phyloP scores from a whole-genome alignment of 2,797 vertebrate species.

The Eulemur mongoz region DNA sequence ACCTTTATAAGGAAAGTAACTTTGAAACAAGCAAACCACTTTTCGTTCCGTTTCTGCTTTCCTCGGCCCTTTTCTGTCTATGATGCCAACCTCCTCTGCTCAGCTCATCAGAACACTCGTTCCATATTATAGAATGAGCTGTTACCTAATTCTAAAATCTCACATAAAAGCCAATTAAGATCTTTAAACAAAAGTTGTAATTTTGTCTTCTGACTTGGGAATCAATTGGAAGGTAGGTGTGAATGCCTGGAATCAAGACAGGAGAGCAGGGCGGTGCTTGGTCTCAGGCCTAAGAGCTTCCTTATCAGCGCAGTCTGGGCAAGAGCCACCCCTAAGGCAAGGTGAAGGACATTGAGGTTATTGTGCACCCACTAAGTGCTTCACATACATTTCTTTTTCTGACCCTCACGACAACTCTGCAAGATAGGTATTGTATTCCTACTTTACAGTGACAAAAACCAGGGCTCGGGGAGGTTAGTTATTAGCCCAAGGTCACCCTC shows the following conservation, averaged over 20 bases:
- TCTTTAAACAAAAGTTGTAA: not conserved
- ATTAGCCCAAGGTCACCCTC: not conserved
- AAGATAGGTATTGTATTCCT: not conserved
- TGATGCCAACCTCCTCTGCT: not conserved
- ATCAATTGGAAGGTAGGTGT: not conserved
- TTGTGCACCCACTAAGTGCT: not conserved
- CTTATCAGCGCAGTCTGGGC: not conserved
- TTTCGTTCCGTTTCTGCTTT: not conserved
- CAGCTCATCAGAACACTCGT: not conserved
- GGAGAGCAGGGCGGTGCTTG: not conserved
- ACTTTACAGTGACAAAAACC: not conserved
- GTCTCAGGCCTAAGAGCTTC: not conserved
- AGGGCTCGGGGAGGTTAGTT: not conserved
- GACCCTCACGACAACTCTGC: not conserved
- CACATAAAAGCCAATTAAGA: not conserved
- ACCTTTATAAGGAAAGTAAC: not conserved
- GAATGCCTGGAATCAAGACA: not conserved
- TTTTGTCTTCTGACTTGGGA: not conserved
- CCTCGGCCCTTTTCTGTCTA: not conserved
- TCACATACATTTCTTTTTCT: not conserved
- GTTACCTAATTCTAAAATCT: not conserved
- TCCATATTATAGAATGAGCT: not conserved
- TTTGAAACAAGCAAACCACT: not conserved
- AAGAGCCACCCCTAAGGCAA: not conserved
- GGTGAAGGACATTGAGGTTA: not conserved